phyloP scores from a whole-genome alignment of 2,797 vertebrate genomes.

The Pterois miles region DNA sequence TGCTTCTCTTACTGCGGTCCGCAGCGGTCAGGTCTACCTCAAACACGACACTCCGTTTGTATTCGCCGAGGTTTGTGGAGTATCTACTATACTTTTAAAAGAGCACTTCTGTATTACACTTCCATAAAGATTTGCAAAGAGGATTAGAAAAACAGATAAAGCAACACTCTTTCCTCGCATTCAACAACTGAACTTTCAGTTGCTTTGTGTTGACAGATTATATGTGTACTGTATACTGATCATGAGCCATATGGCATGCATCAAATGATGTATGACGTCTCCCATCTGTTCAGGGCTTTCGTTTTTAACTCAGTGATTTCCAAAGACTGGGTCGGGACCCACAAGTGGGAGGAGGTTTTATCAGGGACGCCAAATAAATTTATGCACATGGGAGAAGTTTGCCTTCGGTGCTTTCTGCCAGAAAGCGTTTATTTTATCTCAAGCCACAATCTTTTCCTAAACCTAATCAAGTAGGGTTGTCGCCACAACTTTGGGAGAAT shows the following conservation, averaged over 20 bases:
- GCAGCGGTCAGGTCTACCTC: conserved; percentile 89
- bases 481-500: too few relatives aligned
- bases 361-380: background rate
- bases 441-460: background rate
- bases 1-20: conserved; percentile 87
- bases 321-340: too few relatives aligned
- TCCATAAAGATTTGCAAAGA: background rate
- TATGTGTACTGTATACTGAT: background rate
- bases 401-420: too few relatives aligned
- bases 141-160: background rate
- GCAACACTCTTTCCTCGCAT: background rate
- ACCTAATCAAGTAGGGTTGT: background rate
- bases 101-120: background rate
- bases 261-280: background rate
- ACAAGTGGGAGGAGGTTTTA: background rate
- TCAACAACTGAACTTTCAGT: background rate
- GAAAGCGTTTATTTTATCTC: background rate
- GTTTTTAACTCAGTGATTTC: background rate
- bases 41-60: conserved; percentile 87
- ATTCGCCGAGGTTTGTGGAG: conserved; percentile 83
- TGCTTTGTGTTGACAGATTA: background rate
- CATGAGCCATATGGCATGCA: conserved; percentile 1
- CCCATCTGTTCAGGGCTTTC: conserved; percentile 8
- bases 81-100: background rate
- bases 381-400: background rate